Evolutionary conservation across 2,797 vertebrate species (phyloP).

Genomic region (Rhinophrynus dorsalis): DNA sequence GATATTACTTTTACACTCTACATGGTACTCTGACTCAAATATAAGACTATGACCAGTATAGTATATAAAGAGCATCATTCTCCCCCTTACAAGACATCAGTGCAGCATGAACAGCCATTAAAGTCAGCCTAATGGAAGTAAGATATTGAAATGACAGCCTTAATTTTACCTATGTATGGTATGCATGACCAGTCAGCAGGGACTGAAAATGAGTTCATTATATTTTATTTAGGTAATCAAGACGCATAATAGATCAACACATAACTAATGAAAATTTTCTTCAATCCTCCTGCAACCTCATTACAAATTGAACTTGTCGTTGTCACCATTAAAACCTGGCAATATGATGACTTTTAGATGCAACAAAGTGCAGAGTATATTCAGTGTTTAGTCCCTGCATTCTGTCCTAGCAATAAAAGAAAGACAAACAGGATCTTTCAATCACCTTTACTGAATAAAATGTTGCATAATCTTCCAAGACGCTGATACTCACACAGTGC

Average conservation of each 20-base stretch:
- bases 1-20: too few relatives aligned
- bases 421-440: constrained; percentile 49
- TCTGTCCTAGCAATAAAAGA: not conserved
- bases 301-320: not conserved
- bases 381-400: not conserved
- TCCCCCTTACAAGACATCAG: too few relatives aligned
- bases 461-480: constrained; percentile 65
- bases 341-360: too few relatives aligned
- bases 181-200: constrained; percentile 47
- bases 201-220: constrained; percentile 52
- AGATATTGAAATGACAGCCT: not conserved
- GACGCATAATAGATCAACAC: not conserved
- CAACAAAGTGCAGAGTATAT: too few relatives aligned
- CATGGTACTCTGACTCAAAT: too few relatives aligned
- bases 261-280: too few relatives aligned
- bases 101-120: constrained; percentile 2
- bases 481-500: constrained; percentile 52
- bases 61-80: too few relatives aligned
- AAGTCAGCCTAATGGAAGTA: too few relatives aligned
- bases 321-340: too few relatives aligned
- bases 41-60: too few relatives aligned
- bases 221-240: constrained; percentile 50
- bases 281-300: not conserved
- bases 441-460: constrained; percentile 64
- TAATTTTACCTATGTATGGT: constrained; percentile 43